phyloP scores from a whole-genome alignment of 2,113 vertebrate species.

The Nesospiza acunhae region DNA sequence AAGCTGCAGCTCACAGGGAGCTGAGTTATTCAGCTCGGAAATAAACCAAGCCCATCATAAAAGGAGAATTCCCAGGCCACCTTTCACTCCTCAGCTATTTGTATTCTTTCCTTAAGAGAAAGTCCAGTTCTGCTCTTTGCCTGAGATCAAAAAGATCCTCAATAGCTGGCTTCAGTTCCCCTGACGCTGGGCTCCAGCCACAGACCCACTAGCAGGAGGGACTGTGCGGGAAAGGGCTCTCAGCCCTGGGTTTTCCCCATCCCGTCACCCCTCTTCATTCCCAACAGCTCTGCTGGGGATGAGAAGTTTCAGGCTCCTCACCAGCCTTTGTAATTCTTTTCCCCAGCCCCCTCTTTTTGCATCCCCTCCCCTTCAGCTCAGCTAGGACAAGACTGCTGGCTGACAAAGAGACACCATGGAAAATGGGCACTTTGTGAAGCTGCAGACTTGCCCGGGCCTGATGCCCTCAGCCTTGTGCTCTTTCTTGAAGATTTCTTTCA shows the following conservation, averaged over 20 bases:
- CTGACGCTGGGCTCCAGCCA: background rate
- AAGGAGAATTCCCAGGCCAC: conserved; percentile 17
- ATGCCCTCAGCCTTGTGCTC: background rate
- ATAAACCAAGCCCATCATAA: conserved; percentile 31
- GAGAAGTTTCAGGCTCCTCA: background rate
- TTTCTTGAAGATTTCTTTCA: background rate
- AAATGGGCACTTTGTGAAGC: background rate
- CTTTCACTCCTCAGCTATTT: conserved; percentile 46
- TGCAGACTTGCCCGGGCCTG: background rate
- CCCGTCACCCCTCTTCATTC: background rate
- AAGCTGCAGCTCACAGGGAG: background rate
- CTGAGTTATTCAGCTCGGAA: background rate
- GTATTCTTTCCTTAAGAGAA: conserved; percentile 39
- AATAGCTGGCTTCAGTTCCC: conserved; percentile 26
- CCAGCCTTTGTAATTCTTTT: background rate
- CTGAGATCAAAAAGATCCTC: conserved; percentile 16
- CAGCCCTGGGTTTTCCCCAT: background rate
- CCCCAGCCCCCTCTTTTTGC: background rate
- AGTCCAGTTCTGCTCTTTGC: background rate
- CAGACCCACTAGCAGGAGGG: background rate
- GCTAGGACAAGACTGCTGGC: background rate
- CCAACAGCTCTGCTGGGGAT: background rate
- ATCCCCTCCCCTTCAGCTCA: background rate
- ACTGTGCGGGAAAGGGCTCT: background rate
- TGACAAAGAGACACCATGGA: background rate